These are phyloP conservation scores for Dascillus cervinus DNA, from an alignment of 2,888 invertebrate genomes.

Conservation along the genomic window DNA sequence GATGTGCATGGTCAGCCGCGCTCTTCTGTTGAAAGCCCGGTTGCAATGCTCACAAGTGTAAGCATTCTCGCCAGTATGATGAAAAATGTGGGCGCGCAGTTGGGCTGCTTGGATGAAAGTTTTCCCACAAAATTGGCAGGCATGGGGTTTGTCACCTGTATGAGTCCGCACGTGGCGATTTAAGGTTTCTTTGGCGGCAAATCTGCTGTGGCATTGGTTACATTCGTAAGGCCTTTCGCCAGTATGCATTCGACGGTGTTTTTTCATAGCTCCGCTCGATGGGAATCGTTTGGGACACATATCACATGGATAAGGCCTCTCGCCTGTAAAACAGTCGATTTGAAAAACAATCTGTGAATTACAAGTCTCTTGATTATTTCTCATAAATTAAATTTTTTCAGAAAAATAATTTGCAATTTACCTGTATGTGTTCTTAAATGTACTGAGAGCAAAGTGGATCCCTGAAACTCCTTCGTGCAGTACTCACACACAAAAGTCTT, in stretches of 20 bases:
- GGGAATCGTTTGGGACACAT: constrained; percentile 66
- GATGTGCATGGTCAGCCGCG: constrained; percentile 49
- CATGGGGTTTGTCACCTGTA: constrained; percentile 52
- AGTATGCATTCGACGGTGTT: constrained; percentile 55
- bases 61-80: constrained; percentile 63
- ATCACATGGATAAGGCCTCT: constrained; percentile 60
- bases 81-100: constrained; percentile 68
- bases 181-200: constrained; percentile 73
- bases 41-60: constrained; percentile 56
- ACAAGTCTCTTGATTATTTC: background rate
- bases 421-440: constrained; percentile 63
- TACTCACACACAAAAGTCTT: constrained; percentile 54
- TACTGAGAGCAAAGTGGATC: constrained; percentile 51
- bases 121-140: constrained; percentile 62
- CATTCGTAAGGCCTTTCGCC: constrained; percentile 59
- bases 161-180: constrained; percentile 43
- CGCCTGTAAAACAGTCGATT: constrained; percentile 29
- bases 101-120: constrained; percentile 79
- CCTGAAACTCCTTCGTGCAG: constrained; percentile 61
- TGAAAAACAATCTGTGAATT: background rate
- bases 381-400: background rate
- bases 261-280: constrained; percentile 67
- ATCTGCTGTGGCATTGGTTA: constrained; percentile 60
- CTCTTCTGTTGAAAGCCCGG: constrained; percentile 41
- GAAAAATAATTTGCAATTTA: too few relatives aligned